Evolutionary conservation across 2,888 invertebrate species (phyloP), one percentile per base, ranked within the genome.

Genomic region (Oscheius onirici): DNA sequence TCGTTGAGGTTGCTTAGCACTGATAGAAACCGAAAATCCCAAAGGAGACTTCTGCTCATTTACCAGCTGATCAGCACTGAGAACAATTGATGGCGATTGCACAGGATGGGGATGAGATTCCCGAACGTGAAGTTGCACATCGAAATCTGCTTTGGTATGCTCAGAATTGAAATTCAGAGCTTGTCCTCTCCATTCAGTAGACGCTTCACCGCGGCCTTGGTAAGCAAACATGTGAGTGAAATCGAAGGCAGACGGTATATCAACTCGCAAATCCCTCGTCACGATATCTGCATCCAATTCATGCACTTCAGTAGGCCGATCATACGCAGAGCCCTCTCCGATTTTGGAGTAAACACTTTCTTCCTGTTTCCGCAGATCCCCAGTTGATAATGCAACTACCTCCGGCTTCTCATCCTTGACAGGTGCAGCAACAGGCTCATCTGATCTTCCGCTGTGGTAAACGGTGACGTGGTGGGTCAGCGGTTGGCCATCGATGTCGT

Each of bases 21-120:
- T 73, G 60, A 79, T 77, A 6, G 77, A 77, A 3, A 79, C 79
- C 0, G 77, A 77, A 55, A 79, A 79, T 11, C 79, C 77, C 20
- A 77, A 58, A 2, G 67, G 22, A 15, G 46, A 22, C 28, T 40
- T 52, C 17, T 41, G 49, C 20, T 60, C 43, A 15, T 8, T 24
- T 13, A 20, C 60, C 20, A 69, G 51, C 17, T 22, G 46, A 46
- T 69, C 60, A 22, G 61, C 26, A 34, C 55, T 51, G 20, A 69
- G 34, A 26, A 60, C 55, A 1, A 68, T 26, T 8, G 22, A 28
- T 11, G 46, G 26, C 0, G 34, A 49, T 20, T 34, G n/a, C 13
- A 6, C 17, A 11, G 26, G 41, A 15, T 51, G 1, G 17, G 43
- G 60, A 60, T 40, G 60, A 22, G 20, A 24, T 22, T 15, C 20